Base-by-base conservation (phyloP, 2,797 vertebrate species). In the Toxotes lorentzi region DNA sequence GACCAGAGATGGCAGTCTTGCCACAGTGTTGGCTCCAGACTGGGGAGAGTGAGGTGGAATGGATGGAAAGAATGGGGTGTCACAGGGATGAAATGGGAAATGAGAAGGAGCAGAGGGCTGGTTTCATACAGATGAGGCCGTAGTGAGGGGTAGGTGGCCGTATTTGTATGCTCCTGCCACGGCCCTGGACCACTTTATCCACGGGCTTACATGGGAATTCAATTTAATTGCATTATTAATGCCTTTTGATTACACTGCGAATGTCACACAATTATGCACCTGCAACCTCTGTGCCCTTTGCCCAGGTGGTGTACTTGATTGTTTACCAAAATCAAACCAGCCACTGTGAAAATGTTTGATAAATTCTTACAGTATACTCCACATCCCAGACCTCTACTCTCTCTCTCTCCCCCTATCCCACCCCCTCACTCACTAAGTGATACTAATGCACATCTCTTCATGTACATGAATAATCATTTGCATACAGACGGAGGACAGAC, bases 1-100 rank as follows among this genome's bases (percentile, higher is more conserved):
- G 57, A 82, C 92, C 75, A 89, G 84, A 92, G 92, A 84, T 89
- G 93, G 93, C 93, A 93, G 90, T 89, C 87, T 92, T 91, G 90
- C 64, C 69, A 60, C 68, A 11, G 13, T 1, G 51, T 50, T 66
- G 78, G 27, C 54, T 73, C 38, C 38, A 34, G 60, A 34, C 47
- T 3, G 9, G 58, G 40, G 16, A 43, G 70, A 69, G 60, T 4
- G 62, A 78, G 61, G 70, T 2, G 62, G 61, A 73, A 74, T 68
- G 64, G 63, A 73, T 43, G 73, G 61, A 81, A 71, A 60, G 78
- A 73, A 58, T 50, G 56, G 72, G 71, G 82, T 57, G 73, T 84
- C 48, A 66, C 81, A 72, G 72, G 81, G 84, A 82, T 69, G 82
- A 82, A 82, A 82, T 69, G 66, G 89, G 85, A 84, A 84, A 87